Conservation (phyloP, 2,888 invertebrate genomes). For the Apeira syringaria region DNA sequence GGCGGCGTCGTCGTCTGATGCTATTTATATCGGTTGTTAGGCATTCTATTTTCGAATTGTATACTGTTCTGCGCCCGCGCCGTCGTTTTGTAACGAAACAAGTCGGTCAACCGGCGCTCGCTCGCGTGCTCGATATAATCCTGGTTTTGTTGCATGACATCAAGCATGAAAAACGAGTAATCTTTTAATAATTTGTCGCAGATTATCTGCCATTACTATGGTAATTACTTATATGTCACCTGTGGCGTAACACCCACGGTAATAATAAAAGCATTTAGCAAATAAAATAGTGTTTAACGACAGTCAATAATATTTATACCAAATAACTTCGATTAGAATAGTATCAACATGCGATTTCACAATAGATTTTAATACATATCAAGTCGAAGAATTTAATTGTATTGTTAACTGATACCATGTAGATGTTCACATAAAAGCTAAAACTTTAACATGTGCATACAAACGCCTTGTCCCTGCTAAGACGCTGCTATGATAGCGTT, state of each 20-base stretch:
- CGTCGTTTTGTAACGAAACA: slow-evolving; percentile 60
- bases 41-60: slow-evolving; percentile 69
- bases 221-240: slow-evolving; percentile 49
- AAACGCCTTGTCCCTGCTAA: slow-evolving; percentile 45
- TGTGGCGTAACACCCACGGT: slow-evolving; percentile 41
- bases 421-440: slow-evolving; percentile 53
- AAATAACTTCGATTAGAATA: slow-evolving; percentile 20
- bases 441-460: slow-evolving; percentile 65
- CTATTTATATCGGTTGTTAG: slow-evolving; percentile 69
- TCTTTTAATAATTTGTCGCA: slow-evolving; percentile 45
- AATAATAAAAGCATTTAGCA: slow-evolving; percentile 43
- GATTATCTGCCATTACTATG: slow-evolving; percentile 46
- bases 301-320: slow-evolving; percentile 25
- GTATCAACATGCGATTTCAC: slow-evolving; percentile 34
- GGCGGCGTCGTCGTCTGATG: slow-evolving; percentile 46
- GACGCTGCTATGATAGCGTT: slow-evolving; percentile 50
- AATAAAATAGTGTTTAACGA: slow-evolving; percentile 35
- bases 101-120: slow-evolving; percentile 69
- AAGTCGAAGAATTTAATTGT: slow-evolving; percentile 47
- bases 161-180: slow-evolving; percentile 62
- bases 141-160: slow-evolving; percentile 58
- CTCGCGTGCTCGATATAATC: slow-evolving; percentile 50
- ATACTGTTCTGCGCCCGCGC: slow-evolving; percentile 73
- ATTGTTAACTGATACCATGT: slow-evolving; percentile 58
- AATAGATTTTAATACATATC: slow-evolving; percentile 34